Evolutionary conservation across 2,113 vertebrate genomes (phyloP), one percentile per base, ranked within the genome.

Genomic region (Emydura subglobosa): DNA sequence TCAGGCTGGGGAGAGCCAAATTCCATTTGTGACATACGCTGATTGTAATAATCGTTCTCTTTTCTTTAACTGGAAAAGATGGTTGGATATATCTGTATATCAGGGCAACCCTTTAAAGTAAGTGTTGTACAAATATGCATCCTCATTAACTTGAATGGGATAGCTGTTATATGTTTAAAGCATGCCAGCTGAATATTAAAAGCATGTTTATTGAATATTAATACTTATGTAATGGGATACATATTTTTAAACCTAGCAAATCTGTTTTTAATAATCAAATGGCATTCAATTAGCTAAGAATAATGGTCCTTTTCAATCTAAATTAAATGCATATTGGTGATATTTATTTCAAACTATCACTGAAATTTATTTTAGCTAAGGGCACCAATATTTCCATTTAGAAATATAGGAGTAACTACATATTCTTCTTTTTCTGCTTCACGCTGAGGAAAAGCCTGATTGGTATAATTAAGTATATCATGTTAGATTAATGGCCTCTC

Each of bases 251-350:
- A 96, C n/a, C 84, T 1, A 0, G 68, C 10, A 97, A 96, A 96
- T 86, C 93, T 96, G 87, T 14, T 96, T 94, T 86, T 95, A 96
- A 93, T 93, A 79, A 93, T 92, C 53, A 91, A 16, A 57, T 94
- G 90, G 89, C 94, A 94, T 85, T 81, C 83, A 96, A 91, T 86
- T 92, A 95, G n/a, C 14, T 57, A 92, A 89, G 80, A 95, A 93
- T 92, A 95, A 96, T 89, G 90, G 95, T 86, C 29, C 50, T 82
- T 94, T 89, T 89, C 93, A 90, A 89, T 95, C 54, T 91, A 86
- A 88, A 94, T 79, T 95, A 88, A 65, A 93, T 89, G 7, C 31
- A 11, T 59, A 91, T 89, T 91, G 81, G 39, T 91, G 87, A 89
- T 34, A 81, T 82, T 95, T 92, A 39, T 93, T 95, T 95, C 90